Base-by-base conservation (phyloP, 2,797 vertebrate genomes). In the Echeneis naucrates region DNA sequence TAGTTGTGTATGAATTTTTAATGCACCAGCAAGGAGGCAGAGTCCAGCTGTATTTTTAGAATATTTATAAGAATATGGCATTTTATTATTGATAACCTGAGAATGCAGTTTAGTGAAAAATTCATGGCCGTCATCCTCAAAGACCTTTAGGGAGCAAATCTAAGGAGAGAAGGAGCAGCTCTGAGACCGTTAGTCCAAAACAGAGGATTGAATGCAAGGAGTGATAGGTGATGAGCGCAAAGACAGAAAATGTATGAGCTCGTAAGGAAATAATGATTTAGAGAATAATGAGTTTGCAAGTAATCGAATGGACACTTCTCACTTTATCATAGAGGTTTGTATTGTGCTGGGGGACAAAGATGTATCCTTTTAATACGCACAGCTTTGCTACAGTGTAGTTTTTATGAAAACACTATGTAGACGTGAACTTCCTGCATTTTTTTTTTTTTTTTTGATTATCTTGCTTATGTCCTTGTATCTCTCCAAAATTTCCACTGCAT, bases 21-120 rank as follows among this genome's bases (percentile, higher is more conserved):
- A 94, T 89, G 81, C 42, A 58, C 56, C 54, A 72, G 78, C 52
- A 83, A 86, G 81, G 82, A 88, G 64, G 72, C 82, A 82, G 85
- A 88, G 88, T 91, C 89, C 86, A 59, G 87, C 88, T 88, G 87
- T 94, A 94, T 89, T 94, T 94, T 94, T 93, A 92, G 92, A 92
- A 92, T 93, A 94, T 93, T 93, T 92, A 92, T 93, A 94, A 81
- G 90, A 94, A 93, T 90, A 91, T 88, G 82, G 85, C 88, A 90
- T 93, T 95, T 92, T 89, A 94, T 94, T 93, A 94, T 95, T 94
- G 91, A 95, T 94, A 92, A 92, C 81, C 82, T 81, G 68, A 93
- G 93, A 93, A 94, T 94, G 93, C 92, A 88, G 88, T 89, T 91
- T 87, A 78, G 85, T 94, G 77, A 94, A 95, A 93, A 90, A 94